Evolutionary conservation across 2,888 invertebrate species (phyloP).

Genomic region (Dinocampus coccinellae): DNA sequence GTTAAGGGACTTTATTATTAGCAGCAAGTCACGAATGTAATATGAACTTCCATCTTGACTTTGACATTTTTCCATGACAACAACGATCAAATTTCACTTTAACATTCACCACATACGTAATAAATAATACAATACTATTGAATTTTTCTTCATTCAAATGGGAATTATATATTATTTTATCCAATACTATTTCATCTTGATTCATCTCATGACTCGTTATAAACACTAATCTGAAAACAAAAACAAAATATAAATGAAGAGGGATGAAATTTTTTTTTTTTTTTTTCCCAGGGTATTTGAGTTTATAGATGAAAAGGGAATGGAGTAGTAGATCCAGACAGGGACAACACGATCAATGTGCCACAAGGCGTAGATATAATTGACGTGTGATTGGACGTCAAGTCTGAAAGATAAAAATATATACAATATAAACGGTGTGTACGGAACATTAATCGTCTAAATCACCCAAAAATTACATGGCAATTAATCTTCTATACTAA

Average conservation of each 20-base stretch:
- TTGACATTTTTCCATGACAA: not conserved
- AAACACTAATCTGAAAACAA: not conserved
- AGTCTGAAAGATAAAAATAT: not conserved
- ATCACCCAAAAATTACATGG: constrained; percentile 18
- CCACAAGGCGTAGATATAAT: not conserved
- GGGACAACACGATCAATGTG: not conserved
- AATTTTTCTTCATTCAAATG: not conserved
- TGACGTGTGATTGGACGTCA: not conserved
- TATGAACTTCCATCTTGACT: not conserved
- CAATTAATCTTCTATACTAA: constrained; percentile 10
- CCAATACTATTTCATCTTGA: not conserved
- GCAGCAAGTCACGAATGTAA: not conserved
- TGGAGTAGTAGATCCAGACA: not conserved
- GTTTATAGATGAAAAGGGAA: not conserved
- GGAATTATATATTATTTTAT: not conserved
- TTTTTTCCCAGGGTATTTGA: not conserved
- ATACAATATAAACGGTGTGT: not conserved
- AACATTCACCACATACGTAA: not conserved
- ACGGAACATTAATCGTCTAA: not conserved
- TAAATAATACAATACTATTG: not conserved
- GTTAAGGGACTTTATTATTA: not conserved
- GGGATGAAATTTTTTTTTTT: not conserved
- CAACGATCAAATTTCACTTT: not conserved
- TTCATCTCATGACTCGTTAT: not conserved
- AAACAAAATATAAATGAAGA: not conserved